Evolutionary conservation across 2,888 invertebrate species (phyloP).

Genomic region (Clunio marinus): DNA sequence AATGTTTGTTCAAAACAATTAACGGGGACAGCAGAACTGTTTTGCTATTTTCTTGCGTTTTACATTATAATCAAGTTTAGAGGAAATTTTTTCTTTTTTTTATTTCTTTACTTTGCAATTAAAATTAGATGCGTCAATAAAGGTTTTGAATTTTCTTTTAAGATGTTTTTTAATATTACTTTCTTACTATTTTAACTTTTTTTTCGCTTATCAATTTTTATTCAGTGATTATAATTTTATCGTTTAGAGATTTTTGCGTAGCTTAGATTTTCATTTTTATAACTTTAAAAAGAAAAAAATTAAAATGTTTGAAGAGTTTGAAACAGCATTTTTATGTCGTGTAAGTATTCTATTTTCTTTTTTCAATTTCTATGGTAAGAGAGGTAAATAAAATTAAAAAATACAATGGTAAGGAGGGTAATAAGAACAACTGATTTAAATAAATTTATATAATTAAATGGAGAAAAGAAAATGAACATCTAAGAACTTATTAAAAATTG

Average conservation of each 20-base stretch:
- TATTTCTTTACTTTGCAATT: background rate
- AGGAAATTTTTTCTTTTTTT: background rate
- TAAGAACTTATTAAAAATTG: background rate
- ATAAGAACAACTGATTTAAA: no score
- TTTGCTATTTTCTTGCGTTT: slow-evolving; percentile 3
- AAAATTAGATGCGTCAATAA: background rate
- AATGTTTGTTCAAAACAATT: background rate
- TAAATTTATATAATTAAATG: no score
- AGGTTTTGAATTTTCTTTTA: background rate
- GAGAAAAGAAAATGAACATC: background rate
- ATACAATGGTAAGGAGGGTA: no score
- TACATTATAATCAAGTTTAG: background rate
- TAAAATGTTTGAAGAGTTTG: background rate
- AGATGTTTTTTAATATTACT: slow-evolving; percentile 6
- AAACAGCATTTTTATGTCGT: background rate
- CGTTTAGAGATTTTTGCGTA: slow-evolving; percentile 7
- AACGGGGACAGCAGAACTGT: background rate
- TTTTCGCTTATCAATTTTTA: background rate
- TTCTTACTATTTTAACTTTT: slow-evolving; percentile 3
- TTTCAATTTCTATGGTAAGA: no score
- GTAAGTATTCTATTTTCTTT: no score
- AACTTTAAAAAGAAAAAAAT: background rate
- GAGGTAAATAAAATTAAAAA: no score
- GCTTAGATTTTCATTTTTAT: background rate
- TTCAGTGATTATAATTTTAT: slow-evolving; percentile 10